Conservation (phyloP, 1,140 invertebrate genomes). For the Drosophila aff. region DNA sequence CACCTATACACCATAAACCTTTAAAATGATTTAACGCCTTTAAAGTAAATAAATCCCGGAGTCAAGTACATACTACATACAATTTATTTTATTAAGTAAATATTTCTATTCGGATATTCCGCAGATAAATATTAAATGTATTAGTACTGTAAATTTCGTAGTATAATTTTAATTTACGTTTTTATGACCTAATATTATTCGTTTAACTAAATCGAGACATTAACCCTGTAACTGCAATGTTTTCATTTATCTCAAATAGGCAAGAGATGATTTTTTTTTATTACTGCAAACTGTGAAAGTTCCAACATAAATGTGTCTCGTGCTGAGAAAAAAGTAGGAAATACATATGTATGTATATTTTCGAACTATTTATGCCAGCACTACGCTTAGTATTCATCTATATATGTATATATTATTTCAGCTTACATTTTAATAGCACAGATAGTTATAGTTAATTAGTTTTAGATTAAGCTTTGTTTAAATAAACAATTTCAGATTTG, state of each 20-base stretch:
- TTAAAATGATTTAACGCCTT: too few species aligned
- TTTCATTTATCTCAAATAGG: constrained; percentile 10
- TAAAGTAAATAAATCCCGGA: too few species aligned
- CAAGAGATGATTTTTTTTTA: background rate
- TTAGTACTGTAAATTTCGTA: constrained; percentile 35
- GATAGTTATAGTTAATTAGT: constrained; percentile 72
- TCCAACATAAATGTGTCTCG: background rate
- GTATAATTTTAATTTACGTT: constrained; percentile 29
- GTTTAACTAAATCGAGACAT: constrained; percentile 21
- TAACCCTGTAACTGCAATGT: constrained; percentile 10
- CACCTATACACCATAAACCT: too few species aligned
- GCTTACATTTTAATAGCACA: constrained; percentile 83
- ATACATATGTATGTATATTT: constrained; percentile 18
- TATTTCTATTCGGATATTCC: constrained; percentile 55
- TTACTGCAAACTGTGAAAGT: background rate
- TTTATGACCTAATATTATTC: constrained; percentile 22
- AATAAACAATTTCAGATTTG: constrained; percentile 30
- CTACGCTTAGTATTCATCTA: constrained; percentile 21
- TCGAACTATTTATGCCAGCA: constrained; percentile 26
- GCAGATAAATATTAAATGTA: constrained; percentile 47
- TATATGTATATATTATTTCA: constrained; percentile 40
- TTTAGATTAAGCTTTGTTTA: constrained; percentile 31
- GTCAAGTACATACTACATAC: constrained; percentile 63
- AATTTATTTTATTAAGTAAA: constrained; percentile 78
- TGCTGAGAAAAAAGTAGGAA: background rate